Percentiles rank a stretch among this genome's conserved stretches.
phyloP scores from a whole-genome alignment of 2,888 invertebrate species.

The Ptycholaimellus sp. region DNA sequence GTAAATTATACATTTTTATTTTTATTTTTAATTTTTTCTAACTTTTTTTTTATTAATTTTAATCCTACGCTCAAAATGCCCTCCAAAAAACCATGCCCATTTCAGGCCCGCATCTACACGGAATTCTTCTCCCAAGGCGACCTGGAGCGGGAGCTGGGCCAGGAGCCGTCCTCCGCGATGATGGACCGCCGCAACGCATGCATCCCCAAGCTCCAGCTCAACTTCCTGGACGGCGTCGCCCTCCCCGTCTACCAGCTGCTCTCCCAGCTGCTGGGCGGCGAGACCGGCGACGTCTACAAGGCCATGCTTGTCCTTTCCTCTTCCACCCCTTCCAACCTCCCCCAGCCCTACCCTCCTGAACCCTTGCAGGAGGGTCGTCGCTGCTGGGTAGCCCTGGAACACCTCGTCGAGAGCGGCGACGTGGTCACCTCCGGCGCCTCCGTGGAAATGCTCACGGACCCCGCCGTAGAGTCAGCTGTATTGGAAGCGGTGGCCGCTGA shows the following conservation, averaged over 20 bases:
- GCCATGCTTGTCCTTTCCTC: too few relatives aligned
- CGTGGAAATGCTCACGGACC: too few relatives aligned
- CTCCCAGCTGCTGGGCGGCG: not conserved
- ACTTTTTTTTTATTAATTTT: conserved; percentile 11
- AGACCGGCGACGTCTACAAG: too few relatives aligned
- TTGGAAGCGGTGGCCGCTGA: too few relatives aligned
- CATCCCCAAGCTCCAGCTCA: conserved; percentile 54
- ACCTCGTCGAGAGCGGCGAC: not conserved
- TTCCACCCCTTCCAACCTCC: not conserved
- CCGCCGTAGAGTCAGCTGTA: too few relatives aligned
- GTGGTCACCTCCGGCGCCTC: not conserved
- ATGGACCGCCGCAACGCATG: conserved; percentile 58
- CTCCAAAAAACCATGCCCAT: not conserved
- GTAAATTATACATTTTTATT: conserved; percentile 15
- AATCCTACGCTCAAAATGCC: too few relatives aligned
- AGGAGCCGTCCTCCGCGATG: conserved; percentile 44
- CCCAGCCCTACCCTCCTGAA: not conserved
- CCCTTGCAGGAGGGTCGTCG: conserved; percentile 3
- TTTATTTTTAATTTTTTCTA: conserved; percentile 4
- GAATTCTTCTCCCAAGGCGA: conserved; percentile 73
- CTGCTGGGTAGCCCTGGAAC: conserved; percentile 3
- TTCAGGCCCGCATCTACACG: conserved; percentile 45
- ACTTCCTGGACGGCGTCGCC: conserved; percentile 41
- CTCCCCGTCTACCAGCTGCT: conserved; percentile 34
- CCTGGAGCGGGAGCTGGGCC: conserved; percentile 51